A percentile compares a stretch with the other conserved stretches of the same genome.
Conservation (phyloP, 2,888 invertebrate species). For the Drosophila kambysellisi region DNA sequence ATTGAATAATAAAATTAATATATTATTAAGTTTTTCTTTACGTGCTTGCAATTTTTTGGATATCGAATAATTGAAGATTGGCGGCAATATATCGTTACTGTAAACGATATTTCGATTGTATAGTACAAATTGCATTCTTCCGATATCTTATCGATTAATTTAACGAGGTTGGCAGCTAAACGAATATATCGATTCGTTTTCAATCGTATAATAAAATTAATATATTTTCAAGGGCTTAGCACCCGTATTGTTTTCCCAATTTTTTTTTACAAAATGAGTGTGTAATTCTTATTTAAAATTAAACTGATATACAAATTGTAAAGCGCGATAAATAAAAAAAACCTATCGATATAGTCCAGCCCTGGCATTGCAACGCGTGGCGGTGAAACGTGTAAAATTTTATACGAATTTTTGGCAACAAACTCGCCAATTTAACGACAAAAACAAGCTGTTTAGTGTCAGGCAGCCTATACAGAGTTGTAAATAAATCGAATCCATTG, state of each 20-base stretch:
- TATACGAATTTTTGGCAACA: slow-evolving; percentile 50
- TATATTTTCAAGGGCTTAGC: background rate
- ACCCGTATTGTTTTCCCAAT: background rate
- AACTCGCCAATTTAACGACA: slow-evolving; percentile 45
- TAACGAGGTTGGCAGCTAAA: background rate
- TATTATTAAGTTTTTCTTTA: background rate
- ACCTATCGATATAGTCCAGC: slow-evolving; percentile 51
- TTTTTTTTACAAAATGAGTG: background rate
- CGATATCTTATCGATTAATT: background rate
- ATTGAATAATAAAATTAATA: background rate
- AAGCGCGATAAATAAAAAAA: slow-evolving; percentile 9
- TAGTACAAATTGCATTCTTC: background rate
- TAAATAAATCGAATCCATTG: slow-evolving; percentile 14
- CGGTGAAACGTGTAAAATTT: slow-evolving; percentile 73
- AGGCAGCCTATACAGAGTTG: slow-evolving; percentile 7
- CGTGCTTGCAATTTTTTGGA: background rate
- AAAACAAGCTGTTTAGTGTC: slow-evolving; percentile 36
- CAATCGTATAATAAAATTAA: background rate
- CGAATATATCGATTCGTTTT: background rate
- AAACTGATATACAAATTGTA: slow-evolving; percentile 1
- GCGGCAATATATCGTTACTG: background rate
- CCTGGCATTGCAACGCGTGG: slow-evolving; percentile 70
- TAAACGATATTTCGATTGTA: background rate
- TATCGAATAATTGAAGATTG: background rate
- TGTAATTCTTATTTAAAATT: background rate